Percentiles rank a stretch among this genome's conserved stretches.
Evolutionary conservation across 2,797 vertebrate genomes (phyloP).

Genomic region (Hydrocynus forskahlii): DNA sequence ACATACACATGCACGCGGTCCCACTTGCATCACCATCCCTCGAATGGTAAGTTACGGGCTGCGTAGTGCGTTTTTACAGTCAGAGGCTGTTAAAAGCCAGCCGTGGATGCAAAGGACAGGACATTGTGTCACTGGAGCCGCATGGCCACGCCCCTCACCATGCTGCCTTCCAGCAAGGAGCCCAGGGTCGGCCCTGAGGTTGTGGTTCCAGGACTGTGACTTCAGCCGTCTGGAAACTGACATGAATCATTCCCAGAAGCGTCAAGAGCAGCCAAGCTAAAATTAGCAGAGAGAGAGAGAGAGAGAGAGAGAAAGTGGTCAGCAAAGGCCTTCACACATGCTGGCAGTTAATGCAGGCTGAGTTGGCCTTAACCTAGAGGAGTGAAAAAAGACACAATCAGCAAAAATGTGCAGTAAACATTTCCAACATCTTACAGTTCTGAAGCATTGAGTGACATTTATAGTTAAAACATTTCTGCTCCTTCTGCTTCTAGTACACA

Average conservation of each 20-base stretch:
- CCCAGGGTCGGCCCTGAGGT: constrained; percentile 50
- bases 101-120: constrained; percentile 43
- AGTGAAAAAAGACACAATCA: background rate
- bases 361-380: constrained; percentile 22
- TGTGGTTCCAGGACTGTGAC: constrained; percentile 56
- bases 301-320: constrained; percentile 38
- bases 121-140: constrained; percentile 39
- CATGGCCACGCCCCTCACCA: constrained; percentile 38
- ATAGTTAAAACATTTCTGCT: background rate
- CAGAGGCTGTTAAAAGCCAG: constrained; percentile 38
- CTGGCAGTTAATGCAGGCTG: constrained; percentile 34
- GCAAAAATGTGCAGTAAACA: constrained; percentile 9
- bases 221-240: constrained; percentile 62
- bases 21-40: constrained; percentile 45
- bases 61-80: constrained; percentile 23
- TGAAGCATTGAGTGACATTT: background rate
- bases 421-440: background rate
- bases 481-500: background rate
- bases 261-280: constrained; percentile 51
- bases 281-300: constrained; percentile 46
- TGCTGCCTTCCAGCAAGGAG: constrained; percentile 24
- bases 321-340: constrained; percentile 38
- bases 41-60: constrained; percentile 18
- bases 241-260: constrained; percentile 58
- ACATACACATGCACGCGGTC: constrained; percentile 25